Base-by-base conservation (phyloP, 2,113 vertebrate genomes). In the Ranitomeya variabilis region DNA sequence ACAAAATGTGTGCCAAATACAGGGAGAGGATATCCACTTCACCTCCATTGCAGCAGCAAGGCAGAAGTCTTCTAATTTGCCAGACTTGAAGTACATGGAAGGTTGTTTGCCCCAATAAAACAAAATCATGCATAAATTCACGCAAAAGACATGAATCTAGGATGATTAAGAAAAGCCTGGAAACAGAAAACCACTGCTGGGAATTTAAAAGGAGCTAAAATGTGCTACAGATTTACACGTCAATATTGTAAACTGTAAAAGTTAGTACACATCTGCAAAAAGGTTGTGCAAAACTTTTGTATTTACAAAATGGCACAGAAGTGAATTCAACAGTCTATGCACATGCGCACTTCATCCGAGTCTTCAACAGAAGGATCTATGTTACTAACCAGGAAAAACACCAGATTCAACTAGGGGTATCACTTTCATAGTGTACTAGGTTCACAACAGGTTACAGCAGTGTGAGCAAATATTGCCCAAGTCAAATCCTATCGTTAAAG, bases 241-340 rank as follows among this genome's bases (percentile, higher is more conserved):
- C 45, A 81, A 79, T 89, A 74, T 95, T 93, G 93, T 92, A 91
- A 93, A 93, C 90, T 90, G 92, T 93, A 92, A 93, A 93, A 93
- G 94, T 92, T 92, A 93, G 95, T 90, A 95, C 93, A 95, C 92
- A 86, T 93, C 94, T 95, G 91, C 93, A 93, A 95, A 95, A 95
- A 94, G 94, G 95, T 97, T 99, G 97, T 99, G 97, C 96, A 99
- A 99, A 99, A 98, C 96, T 97, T 98, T 91, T 97, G 94, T 99
- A 99, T 99, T 99, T 99, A 99, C 98, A 99, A 97, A 97, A 98
- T 98, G 97, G 97, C 97, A 98, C 97, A 96, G 96, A 94, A 96
- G 95, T 97, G 96, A 97, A 95, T 96, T 96, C 94, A 94, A 96
- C 95, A 96, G 97, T 96, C 92, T 91, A 96, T 96, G 93, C 95